phyloP scores from a whole-genome alignment of 2,113 vertebrate species.

The Trematomus loennbergii region DNA sequence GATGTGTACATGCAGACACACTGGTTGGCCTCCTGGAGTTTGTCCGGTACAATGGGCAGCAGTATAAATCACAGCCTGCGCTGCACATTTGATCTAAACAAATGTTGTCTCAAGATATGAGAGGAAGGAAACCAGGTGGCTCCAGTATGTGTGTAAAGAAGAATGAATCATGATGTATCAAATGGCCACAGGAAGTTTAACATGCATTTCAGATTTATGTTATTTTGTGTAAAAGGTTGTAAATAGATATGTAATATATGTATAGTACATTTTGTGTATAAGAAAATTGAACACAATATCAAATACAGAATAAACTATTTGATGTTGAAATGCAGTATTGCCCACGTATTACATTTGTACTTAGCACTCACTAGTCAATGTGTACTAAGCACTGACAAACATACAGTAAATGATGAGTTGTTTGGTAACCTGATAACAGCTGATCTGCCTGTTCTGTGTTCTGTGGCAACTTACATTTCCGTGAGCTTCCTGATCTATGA shows the following conservation, averaged over 20 bases:
- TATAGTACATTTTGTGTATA: not conserved
- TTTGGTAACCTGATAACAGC: not conserved
- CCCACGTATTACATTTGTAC: not conserved
- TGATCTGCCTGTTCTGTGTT: not conserved
- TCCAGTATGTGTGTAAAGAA: conserved; percentile 42
- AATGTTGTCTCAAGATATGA: conserved; percentile 76
- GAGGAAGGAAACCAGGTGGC: conserved; percentile 55
- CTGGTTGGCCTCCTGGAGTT: conserved; percentile 2
- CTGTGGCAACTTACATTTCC: not conserved
- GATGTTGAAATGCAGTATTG: not conserved
- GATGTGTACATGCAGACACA: not conserved
- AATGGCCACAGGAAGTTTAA: not conserved
- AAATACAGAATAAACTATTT: not conserved
- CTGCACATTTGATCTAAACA: conserved; percentile 65
- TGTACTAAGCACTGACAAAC: not conserved
- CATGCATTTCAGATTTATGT: not conserved
- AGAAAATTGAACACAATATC: no score
- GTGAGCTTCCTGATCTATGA: not conserved
- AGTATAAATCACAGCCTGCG: conserved; percentile 56
- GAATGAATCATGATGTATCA: conserved; percentile 35
- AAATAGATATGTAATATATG: conserved; percentile 5
- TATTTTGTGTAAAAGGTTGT: conserved; percentile 14
- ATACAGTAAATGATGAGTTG: not conserved
- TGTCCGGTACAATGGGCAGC: conserved; percentile 44
- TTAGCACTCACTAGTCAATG: not conserved